Evolutionary conservation across 2,888 invertebrate genomes (phyloP), one percentile per base, ranked within the genome.

Genomic region (Trimorus sp.): DNA sequence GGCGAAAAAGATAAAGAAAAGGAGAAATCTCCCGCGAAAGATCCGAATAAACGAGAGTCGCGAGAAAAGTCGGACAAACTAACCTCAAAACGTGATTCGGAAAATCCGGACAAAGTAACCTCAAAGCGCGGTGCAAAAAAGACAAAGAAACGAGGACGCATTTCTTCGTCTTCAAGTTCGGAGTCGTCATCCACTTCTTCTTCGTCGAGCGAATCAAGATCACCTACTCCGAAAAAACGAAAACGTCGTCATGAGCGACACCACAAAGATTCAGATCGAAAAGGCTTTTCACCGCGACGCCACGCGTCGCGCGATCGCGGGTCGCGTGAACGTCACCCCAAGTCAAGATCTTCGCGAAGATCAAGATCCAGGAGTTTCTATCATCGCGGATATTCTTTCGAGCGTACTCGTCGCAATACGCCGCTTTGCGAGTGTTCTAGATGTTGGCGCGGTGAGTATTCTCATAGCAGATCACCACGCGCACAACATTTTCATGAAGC

Each of bases 401-500:
- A 45, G 45, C 45, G 45, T 45, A 45, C 45, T 45, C 45, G 45
- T 9, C 45, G 45, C 45, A 45, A 7, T 45, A 45, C 45, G 45
- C 45, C 45, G 45, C 9, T 11, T 2, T 4, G 45, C 45, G 12
- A 45, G 45, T 45, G 45, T 45, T 45, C 45, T 11, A 45, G 1
- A 45, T 45, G 45, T 45, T 12, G 45, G 45, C 45, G 45, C 45
- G 12, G 11, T 45, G 45, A 45, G 45, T 45, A 45, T 45, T 11
- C 45, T 45, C 45, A 12, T 45, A 45, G 45, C 45, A 45, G 45
- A 45, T 45, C 45, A 45, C 45, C 45, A 45, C 12, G 45, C 45
- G 45, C 45, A 7, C 45, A 12, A 45, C 45, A 12, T 11, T 9
- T 11, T 12, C 45, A 45, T 45, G 9, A 45, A 11, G 1, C 45